Base-by-base conservation (phyloP, 2,888 invertebrate species). In the Eupeodes luniger region DNA sequence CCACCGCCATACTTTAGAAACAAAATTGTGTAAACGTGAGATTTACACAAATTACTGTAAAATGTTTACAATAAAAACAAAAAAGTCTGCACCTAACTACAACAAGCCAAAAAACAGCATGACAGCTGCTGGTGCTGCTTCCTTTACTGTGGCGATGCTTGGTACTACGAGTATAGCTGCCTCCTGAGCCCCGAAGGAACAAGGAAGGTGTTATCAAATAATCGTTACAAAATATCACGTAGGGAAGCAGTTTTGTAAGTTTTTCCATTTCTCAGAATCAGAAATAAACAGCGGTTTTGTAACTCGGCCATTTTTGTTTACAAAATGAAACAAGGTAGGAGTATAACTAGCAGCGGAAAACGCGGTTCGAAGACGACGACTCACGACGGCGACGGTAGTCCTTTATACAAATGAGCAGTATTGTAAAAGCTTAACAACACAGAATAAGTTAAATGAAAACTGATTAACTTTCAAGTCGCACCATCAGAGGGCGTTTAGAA, bases 191-290 rank as follows among this genome's bases (percentile, higher is more conserved):
- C 40, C 5, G 40, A 7, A 40, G 40, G 27, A 27, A 27, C 27
- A 27, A 40, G 47, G 47, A 76, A 55, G 88, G 81, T 88, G 69
- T 81, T 85, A 85, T 88, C 85, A 88, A 88, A 88, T 85, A 85
- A 84, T 81, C 88, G 78, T 88, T 88, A 88, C 67, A 85, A 85
- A 85, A 81, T 78, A 88, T 85, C 88, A 88, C 88, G 88, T 88
- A 88, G 88, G 67, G 75, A 85, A 44, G 57, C 36, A 57, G 81
- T 75, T 81, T 88, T 85, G 74, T 75, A 87, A 81, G 81, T 77
- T 80, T 62, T 61, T 51, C 16, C 66, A 69, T 69, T 64, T 49
- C 69, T n/a, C 66, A 14, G 49, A 57, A 53, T n/a, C 66, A 14
- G 49, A 57, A 53, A 76, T 6, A 64, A 66, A 53, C 12, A 72